Evolutionary conservation across 2,797 vertebrate species (phyloP), one percentile per base, ranked within the genome.

Genomic region (Lagorchestes hirsutus): DNA sequence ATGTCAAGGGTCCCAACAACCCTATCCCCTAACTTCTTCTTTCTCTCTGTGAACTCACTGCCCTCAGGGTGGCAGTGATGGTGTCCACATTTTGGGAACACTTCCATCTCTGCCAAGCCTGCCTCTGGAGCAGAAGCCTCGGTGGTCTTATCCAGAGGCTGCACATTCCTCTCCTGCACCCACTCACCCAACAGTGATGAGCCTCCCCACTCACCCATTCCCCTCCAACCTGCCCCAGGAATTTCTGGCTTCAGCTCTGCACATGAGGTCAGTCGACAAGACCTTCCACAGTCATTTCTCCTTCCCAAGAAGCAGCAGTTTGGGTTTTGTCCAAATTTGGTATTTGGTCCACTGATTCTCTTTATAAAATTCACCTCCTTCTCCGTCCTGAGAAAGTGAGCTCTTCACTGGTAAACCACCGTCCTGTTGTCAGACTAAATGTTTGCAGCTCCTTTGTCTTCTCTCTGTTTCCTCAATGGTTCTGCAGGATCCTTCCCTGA

Each of bases 401-500:
- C 93, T 92, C 96, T 98, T 62, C 92, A 29, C 97, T 96, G 94
- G 97, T 97, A 98, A 98, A 97, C 97, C 93, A 95, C 98, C 93
- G 98, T 98, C 97, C 95, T 96, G 97, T 97, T 97, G 93, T 98
- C 95, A 95, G 95, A 94, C 59, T 0, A 95, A 98, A 98, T 98
- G 97, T 95, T 98, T 97, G 95, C 97, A 95, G 96, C 92, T 90
- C 98, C 98, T 98, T 98, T 98, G 98, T 99, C 98, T 98, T 98
- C 97, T 98, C 93, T 95, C 95, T 96, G 50, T 96, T 96, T 97
- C 98, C 96, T 98, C 98, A 98, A 98, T 98, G 97, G 98, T 98
- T 98, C 98, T 98, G 95, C 98, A 99, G 99, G 99, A 99, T 98
- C 99, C 99, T 58, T 99, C 99, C 22, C 98, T 99, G 98, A 99